Evolutionary conservation across 1,140 invertebrate genomes (phyloP).

Genomic region (silkworm (Bombyx mori)): DNA sequence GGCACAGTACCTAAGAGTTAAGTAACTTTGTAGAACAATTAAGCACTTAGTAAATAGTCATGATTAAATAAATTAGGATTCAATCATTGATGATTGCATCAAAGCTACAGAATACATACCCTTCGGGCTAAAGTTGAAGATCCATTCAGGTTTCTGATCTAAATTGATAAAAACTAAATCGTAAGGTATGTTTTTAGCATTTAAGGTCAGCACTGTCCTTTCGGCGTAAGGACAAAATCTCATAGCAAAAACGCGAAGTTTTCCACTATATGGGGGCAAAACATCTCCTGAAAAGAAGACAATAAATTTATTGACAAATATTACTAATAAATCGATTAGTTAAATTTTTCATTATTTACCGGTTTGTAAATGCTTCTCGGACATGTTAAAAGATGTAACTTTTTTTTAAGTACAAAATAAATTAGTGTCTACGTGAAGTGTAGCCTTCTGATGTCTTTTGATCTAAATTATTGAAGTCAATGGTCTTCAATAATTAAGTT

Average conservation of each 20-base stretch:
- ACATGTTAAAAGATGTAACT: conserved; percentile 29
- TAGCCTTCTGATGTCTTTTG: too few species aligned
- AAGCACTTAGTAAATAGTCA: background rate
- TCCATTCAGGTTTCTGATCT: conserved; percentile 88
- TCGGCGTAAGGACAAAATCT: conserved; percentile 93
- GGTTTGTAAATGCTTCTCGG: conserved; percentile 62
- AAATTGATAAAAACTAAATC: conserved; percentile 89
- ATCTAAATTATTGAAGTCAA: too few species aligned
- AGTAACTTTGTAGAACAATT: too few species aligned
- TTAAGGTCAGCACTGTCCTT: conserved; percentile 83
- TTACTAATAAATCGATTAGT: conserved; percentile 2
- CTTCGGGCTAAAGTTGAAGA: conserved; percentile 75
- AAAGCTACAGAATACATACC: conserved; percentile 34
- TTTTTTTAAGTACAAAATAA: background rate
- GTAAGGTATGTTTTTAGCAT: conserved; percentile 87
- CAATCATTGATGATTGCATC: background rate
- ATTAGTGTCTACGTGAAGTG: background rate
- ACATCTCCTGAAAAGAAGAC: conserved; percentile 44
- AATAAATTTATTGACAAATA: conserved; percentile 2
- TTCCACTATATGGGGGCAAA: conserved; percentile 65
- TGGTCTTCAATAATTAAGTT: too few species aligned
- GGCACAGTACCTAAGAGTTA: conserved; percentile 44
- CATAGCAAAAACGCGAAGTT: conserved; percentile 89
- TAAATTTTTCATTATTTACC: conserved; percentile 29
- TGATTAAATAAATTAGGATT: background rate